phyloP scores from a whole-genome alignment of 2,113 vertebrate species.

The Perca schrenkii region DNA sequence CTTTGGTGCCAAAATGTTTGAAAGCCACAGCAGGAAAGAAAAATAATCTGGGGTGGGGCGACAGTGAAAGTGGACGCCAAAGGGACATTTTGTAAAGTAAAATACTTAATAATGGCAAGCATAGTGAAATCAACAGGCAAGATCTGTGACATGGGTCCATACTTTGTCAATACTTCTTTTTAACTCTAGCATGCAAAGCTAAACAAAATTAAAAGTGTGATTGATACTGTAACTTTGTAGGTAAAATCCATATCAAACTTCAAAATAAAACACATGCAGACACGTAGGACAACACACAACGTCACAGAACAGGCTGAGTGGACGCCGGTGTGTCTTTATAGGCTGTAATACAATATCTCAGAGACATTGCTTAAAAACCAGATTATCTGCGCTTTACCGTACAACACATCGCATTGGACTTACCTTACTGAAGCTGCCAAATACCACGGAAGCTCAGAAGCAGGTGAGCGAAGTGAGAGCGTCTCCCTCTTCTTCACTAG shows the following conservation, averaged over 20 bases:
- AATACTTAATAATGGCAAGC: neutral
- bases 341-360: neutral
- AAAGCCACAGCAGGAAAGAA: neutral
- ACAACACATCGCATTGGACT: constrained; percentile 15
- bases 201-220: neutral
- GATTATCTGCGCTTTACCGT: neutral
- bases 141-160: neutral
- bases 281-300: neutral
- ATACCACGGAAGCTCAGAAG: constrained; percentile 54
- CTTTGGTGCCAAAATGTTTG: neutral
- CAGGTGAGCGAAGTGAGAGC: constrained; percentile 53
- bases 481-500: constrained; percentile 64
- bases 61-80: neutral
- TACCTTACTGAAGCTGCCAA: constrained; percentile 61
- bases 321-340: neutral
- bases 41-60: neutral
- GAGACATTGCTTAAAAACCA: neutral
- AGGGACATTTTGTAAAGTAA: neutral
- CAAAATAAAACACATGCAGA: neutral
- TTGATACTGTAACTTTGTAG: neutral
- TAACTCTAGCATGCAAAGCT: neutral
- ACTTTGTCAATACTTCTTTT: neutral
- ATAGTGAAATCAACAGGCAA: constrained; percentile 10
- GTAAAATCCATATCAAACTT: constrained; percentile 18
- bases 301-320: neutral